These are phyloP conservation scores for Proterorhinus semilunaris DNA, from an alignment of 2,113 vertebrate species.

Conservation along the genomic window DNA sequence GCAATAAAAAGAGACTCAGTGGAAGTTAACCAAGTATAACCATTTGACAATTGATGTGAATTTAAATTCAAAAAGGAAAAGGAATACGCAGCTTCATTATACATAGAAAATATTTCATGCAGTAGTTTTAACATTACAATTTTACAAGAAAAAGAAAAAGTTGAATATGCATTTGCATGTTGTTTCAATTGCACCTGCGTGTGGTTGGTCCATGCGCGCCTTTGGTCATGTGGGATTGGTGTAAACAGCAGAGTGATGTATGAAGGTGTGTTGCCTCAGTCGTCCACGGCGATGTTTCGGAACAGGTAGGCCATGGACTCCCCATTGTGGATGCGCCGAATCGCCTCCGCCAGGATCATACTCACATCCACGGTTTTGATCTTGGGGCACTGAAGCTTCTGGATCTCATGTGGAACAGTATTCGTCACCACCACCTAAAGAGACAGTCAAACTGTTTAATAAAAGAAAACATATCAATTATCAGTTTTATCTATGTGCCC, in stretches of 20 bases:
- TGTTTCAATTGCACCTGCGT: not conserved
- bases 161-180: not conserved
- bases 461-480: not conserved
- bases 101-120: not conserved
- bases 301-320: slow-evolving; percentile 99
- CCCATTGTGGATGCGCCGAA: slow-evolving; percentile 94
- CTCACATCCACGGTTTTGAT: slow-evolving; percentile 99
- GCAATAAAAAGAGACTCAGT: slow-evolving; percentile 2
- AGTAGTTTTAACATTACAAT: not conserved
- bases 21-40: not conserved
- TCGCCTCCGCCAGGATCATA: slow-evolving; percentile 94
- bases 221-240: slow-evolving; percentile 3
- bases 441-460: not conserved
- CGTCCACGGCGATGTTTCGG: slow-evolving; percentile 94
- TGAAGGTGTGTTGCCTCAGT: slow-evolving; percentile 70
- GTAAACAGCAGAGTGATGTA: slow-evolving; percentile 3
- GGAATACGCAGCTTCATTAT: not conserved
- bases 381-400: slow-evolving; percentile 98
- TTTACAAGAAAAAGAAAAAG: not conserved
- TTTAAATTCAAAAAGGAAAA: not conserved
- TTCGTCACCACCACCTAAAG: slow-evolving; percentile 95
- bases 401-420: slow-evolving; percentile 94
- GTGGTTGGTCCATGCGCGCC: slow-evolving; percentile 31
- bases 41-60: not conserved
- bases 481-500: too few species aligned